Percentiles rank a stretch among this genome's conserved stretches.
These are phyloP conservation scores for Eulemur rufifrons DNA, from an alignment of 2,113 vertebrate genomes.

Conservation along the genomic window DNA sequence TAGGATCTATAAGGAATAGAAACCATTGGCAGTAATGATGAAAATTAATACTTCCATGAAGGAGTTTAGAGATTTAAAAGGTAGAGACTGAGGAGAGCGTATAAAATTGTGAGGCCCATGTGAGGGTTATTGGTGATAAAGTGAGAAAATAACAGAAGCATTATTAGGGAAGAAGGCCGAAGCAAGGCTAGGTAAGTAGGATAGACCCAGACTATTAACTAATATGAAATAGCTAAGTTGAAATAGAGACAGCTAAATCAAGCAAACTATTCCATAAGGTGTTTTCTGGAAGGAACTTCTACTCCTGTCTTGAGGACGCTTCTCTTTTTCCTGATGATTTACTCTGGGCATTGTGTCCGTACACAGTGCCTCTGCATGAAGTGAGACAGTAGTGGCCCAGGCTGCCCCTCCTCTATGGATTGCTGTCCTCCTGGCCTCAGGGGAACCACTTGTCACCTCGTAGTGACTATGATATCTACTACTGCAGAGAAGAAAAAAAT, in stretches of 20 bases:
- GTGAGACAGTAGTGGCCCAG: constrained; percentile 43
- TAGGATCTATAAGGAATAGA: neutral
- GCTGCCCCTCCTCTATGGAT: constrained; percentile 70
- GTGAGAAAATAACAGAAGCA: neutral
- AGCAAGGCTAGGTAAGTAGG: neutral
- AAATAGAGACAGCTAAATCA: constrained; percentile 24
- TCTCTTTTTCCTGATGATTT: constrained; percentile 78
- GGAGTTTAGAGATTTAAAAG: neutral
- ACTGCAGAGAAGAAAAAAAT: constrained; percentile 69
- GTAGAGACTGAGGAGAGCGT: neutral
- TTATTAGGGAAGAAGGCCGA: neutral
- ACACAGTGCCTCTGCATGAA: constrained; percentile 65
- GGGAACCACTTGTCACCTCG: constrained; percentile 81
- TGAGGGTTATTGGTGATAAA: neutral
- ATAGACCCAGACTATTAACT: neutral
- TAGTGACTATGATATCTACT: constrained; percentile 79
- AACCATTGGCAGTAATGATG: neutral
- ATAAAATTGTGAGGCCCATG: neutral
- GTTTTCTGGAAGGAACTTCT: constrained; percentile 43
- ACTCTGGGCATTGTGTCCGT: constrained; percentile 58
- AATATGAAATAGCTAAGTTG: neutral
- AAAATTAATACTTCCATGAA: neutral
- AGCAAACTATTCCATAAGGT: neutral
- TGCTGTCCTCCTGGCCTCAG: constrained; percentile 73
- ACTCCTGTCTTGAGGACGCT: constrained; percentile 59